Evolutionary conservation across 2,113 vertebrate species (phyloP).

Genomic region (Phylloscopus trochiloides): DNA sequence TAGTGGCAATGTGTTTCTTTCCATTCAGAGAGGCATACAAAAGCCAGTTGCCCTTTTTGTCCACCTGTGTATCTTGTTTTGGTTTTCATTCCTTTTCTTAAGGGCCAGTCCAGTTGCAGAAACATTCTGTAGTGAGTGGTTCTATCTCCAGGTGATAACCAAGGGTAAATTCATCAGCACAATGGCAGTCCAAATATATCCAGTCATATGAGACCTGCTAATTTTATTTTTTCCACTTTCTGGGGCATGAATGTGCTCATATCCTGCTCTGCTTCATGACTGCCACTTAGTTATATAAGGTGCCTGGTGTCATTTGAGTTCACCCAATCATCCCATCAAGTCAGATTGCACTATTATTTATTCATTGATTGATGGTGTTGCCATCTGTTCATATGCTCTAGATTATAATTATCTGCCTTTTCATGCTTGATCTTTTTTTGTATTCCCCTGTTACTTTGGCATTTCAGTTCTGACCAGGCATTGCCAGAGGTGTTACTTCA

Average conservation of each 20-base stretch:
- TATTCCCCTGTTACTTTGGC: conserved; percentile 1
- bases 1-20: neutral
- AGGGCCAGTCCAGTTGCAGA: neutral
- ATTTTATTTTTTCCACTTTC: neutral
- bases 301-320: conserved; percentile 34
- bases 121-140: neutral
- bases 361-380: conserved; percentile 47
- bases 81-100: neutral
- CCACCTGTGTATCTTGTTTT: neutral
- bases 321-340: conserved; percentile 20
- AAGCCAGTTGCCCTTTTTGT: neutral
- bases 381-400: conserved; percentile 48
- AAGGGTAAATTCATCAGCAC: neutral
- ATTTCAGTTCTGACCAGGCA: conserved; percentile 12
- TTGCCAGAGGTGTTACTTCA: conserved; percentile 19
- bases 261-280: neutral
- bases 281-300: conserved; percentile 6
- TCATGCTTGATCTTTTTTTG: conserved; percentile 5
- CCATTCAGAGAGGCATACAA: neutral
- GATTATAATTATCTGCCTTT: conserved; percentile 38
- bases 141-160: neutral
- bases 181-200: neutral
- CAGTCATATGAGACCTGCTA: neutral
- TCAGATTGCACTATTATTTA: conserved; percentile 45
- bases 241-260: neutral